Base-by-base conservation (phyloP, 2,888 invertebrate genomes). In the Digitonthophagus gazella region DNA sequence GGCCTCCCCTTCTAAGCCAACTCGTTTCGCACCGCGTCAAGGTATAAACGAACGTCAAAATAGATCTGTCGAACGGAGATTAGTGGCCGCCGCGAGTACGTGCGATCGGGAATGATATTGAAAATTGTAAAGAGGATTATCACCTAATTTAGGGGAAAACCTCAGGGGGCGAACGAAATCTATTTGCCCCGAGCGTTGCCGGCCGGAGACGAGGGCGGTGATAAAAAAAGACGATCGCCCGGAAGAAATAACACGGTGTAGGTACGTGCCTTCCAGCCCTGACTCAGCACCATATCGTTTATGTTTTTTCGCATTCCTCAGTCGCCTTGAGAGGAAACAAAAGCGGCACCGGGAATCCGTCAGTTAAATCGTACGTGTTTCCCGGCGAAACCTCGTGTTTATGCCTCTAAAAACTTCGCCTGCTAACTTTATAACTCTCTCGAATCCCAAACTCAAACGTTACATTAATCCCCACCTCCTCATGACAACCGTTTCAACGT, bases 201-300 rank as follows among this genome's bases (percentile, higher is more conserved):
- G 18, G 19, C 19, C 61, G 14, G 61, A 61, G 19, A n/a, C 19
- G 18, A 20, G 61, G 58, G 58, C 15, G 19, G 20, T n/a, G 61
- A 61, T 61, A 61, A 61, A 61, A 61, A 61, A 61, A 20, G 19
- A 61, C 61, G 61, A 61, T n/a, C 61, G 61, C 16, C 61, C 19
- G 18, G 19, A 61, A 61, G 61, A 20, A 61, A 61, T 61, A 61
- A 61, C 61, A 61, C 61, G 61, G 61, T 61, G 19, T 61, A 61
- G 61, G 67, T 67, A 67, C 58, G 58, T 67, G 67, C 61, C 58
- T 61, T n/a, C n/a, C 15, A 15, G 18, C 16, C 58, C 67, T 67
- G 67, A 67, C 61, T 67, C 67, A 44, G 61, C 54, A 54, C 58
- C 44, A 67, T 61, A 67, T 67, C 67, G 61, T 61, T 67, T 67